Conservation (phyloP, 2,113 vertebrate genomes). For the Paramormyrops kingsleyae region DNA sequence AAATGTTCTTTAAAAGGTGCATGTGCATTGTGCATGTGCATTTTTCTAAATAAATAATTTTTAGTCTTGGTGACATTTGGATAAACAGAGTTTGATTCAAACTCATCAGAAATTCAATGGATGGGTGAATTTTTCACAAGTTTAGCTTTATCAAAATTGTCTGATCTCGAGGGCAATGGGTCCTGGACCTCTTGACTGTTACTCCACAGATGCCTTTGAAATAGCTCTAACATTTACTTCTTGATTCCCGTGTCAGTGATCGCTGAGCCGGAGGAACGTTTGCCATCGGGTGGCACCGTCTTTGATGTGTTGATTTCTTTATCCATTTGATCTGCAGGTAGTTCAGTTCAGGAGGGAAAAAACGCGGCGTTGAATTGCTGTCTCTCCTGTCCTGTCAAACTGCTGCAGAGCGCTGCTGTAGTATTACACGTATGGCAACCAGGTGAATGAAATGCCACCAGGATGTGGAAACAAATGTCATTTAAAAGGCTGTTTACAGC, state of each 20-base stretch:
- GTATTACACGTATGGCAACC: not conserved
- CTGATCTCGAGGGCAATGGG: not conserved
- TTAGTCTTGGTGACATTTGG: not conserved
- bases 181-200: not conserved
- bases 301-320: not conserved
- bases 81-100: not conserved
- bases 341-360: not conserved
- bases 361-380: not conserved
- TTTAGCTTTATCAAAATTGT: not conserved
- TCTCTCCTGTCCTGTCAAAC: not conserved
- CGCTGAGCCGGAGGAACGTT: not conserved
- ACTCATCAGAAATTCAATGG: not conserved
- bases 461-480: not conserved
- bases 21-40: no score
- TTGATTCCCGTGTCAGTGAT: not conserved
- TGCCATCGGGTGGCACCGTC: not conserved
- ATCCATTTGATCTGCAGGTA: not conserved
- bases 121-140: not conserved
- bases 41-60: not conserved
- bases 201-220: not conserved
- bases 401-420: not conserved
- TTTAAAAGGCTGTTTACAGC: not conserved
- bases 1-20: not conserved
- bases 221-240: not conserved
- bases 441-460: not conserved